These are phyloP conservation scores for Eumacrocentrus americanus DNA, from an alignment of 2,888 invertebrate genomes.

Conservation along the genomic window DNA sequence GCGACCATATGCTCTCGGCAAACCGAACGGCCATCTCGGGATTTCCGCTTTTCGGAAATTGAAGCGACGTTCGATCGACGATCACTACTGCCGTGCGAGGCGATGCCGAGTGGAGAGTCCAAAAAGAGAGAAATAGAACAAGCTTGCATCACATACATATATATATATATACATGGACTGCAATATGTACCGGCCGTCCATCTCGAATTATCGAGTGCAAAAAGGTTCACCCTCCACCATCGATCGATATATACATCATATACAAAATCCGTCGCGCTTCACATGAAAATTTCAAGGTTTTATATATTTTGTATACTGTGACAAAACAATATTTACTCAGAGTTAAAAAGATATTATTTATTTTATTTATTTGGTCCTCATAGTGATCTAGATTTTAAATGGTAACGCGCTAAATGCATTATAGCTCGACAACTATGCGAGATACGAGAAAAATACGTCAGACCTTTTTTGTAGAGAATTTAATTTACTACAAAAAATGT, in stretches of 20 bases:
- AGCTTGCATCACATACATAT: background rate
- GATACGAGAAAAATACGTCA: no score
- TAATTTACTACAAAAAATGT: no score
- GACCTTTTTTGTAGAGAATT: no score
- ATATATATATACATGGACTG: constrained; percentile 1
- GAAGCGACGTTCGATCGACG: constrained; percentile 23
- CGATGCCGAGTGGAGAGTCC: background rate
- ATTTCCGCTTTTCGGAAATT: constrained; percentile 28
- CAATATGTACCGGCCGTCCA: constrained; percentile 12
- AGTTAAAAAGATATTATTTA: no score
- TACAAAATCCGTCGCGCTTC: background rate
- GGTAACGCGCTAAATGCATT: no score
- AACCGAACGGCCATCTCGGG: constrained; percentile 20
- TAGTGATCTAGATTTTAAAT: no score
- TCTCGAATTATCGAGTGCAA: constrained; percentile 18
- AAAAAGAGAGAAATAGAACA: background rate
- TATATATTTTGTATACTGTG: background rate
- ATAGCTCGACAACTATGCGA: no score
- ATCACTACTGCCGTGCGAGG: background rate
- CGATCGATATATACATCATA: background rate
- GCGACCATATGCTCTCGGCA: constrained; percentile 16
- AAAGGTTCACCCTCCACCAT: background rate
- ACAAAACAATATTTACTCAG: no score
- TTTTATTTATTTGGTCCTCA: no score
- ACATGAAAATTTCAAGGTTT: constrained; percentile 6